Conservation (phyloP, 2,113 vertebrate species). For the Eurystomus gularis region DNA sequence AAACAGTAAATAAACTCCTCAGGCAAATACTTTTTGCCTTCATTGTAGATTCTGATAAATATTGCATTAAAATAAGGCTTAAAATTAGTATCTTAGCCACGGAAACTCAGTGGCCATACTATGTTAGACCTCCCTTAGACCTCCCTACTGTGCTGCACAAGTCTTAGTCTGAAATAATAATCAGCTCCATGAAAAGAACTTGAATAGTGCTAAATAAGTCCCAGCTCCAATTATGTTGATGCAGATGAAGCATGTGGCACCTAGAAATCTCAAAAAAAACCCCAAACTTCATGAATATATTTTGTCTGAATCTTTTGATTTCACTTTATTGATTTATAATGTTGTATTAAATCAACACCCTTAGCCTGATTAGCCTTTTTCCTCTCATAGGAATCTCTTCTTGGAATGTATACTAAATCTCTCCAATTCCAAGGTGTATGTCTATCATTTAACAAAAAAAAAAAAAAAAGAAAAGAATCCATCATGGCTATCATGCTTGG, state of each 20-base stretch:
- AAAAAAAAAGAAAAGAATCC: background rate
- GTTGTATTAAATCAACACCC: background rate
- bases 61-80: background rate
- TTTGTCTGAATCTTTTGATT: background rate
- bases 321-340: background rate
- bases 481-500: background rate
- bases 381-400: background rate
- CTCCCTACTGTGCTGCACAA: background rate
- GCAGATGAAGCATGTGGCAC: background rate
- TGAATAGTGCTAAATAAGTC: background rate
- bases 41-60: background rate
- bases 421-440: background rate
- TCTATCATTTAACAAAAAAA: background rate
- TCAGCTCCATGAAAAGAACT: background rate
- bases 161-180: background rate
- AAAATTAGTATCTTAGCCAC: background rate
- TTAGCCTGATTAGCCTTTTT: slow-evolving; percentile 11
- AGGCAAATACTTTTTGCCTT: background rate
- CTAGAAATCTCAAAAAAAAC: background rate
- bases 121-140: too few relatives aligned
- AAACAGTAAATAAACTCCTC: background rate
- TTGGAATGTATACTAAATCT: background rate
- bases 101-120: too few relatives aligned
- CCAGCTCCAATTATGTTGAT: background rate
- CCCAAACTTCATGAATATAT: background rate